phyloP scores from a whole-genome alignment of 2,888 invertebrate genomes.

The Mongoloraphidia duomilia region DNA sequence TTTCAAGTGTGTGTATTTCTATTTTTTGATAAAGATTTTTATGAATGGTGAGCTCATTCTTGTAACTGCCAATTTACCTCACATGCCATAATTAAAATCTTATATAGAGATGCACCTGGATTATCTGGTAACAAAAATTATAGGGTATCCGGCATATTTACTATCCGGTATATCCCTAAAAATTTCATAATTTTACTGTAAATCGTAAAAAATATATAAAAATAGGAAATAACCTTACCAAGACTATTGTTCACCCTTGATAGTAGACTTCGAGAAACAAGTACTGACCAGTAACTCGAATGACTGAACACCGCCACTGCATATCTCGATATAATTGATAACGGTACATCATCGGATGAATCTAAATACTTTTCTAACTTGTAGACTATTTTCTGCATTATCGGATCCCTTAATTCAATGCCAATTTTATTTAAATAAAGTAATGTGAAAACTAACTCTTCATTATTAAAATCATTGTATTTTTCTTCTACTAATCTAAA shows the following conservation, averaged over 20 bases:
- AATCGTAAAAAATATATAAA: neutral
- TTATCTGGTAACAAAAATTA: too few species aligned
- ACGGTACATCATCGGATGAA: constrained; percentile 20
- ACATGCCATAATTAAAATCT: too few species aligned
- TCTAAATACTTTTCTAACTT: constrained; percentile 18
- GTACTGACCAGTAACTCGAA: constrained; percentile 27
- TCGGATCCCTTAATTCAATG: constrained; percentile 21
- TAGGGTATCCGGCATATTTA: too few species aligned
- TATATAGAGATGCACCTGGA: too few species aligned
- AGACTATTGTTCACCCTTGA: constrained; percentile 26
- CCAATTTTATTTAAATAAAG: constrained; percentile 35
- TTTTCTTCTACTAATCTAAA: constrained; percentile 21
- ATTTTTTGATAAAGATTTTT: too few species aligned
- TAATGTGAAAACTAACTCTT: constrained; percentile 29
- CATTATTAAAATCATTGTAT: constrained; percentile 23
- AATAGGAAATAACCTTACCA: constrained; percentile 18
- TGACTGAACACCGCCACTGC: constrained; percentile 28
- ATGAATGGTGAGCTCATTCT: too few species aligned
- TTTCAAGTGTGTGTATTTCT: too few species aligned
- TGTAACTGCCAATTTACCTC: too few species aligned
- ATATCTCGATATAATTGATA: constrained; percentile 30
- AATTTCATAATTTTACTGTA: neutral
- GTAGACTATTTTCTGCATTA: constrained; percentile 25
- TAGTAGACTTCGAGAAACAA: constrained; percentile 26
- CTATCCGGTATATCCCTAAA: neutral